These are phyloP conservation scores for Marmota flaviventris DNA, from an alignment of 2,113 vertebrate species.

Conservation along the genomic window DNA sequence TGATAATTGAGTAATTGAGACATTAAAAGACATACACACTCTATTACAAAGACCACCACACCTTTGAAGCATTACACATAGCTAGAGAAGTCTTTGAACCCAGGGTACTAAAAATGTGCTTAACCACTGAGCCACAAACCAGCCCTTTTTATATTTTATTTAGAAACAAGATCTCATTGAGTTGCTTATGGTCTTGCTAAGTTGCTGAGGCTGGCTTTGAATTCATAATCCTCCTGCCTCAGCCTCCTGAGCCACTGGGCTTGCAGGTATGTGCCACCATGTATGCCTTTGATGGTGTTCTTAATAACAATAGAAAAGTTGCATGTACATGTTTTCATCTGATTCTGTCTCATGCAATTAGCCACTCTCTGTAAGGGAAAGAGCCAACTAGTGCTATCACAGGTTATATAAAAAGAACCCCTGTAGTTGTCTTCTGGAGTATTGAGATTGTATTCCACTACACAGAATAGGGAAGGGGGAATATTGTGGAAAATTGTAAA, in stretches of 20 bases:
- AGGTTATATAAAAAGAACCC: constrained; percentile 3
- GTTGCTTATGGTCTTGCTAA: no score
- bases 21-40: not conserved
- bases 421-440: constrained; percentile 23
- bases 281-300: not conserved
- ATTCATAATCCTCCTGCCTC: no score
- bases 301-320: constrained; percentile 52
- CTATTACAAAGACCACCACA: constrained; percentile 7
- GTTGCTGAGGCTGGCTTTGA: no score
- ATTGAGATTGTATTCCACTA: constrained; percentile 21
- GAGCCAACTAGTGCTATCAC: not conserved
- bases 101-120: no score
- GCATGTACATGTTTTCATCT: not conserved
- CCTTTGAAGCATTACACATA: not conserved
- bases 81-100: not conserved
- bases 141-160: no score
- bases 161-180: no score
- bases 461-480: not conserved
- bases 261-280: no score
- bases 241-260: no score
- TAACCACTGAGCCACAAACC: no score
- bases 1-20: not conserved
- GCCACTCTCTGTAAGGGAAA: constrained; percentile 34
- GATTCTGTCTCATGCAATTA: not conserved
- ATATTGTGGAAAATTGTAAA: not conserved